Evolutionary conservation across 2,888 invertebrate species (phyloP).

Genomic region (Lumbricus terrestris): DNA sequence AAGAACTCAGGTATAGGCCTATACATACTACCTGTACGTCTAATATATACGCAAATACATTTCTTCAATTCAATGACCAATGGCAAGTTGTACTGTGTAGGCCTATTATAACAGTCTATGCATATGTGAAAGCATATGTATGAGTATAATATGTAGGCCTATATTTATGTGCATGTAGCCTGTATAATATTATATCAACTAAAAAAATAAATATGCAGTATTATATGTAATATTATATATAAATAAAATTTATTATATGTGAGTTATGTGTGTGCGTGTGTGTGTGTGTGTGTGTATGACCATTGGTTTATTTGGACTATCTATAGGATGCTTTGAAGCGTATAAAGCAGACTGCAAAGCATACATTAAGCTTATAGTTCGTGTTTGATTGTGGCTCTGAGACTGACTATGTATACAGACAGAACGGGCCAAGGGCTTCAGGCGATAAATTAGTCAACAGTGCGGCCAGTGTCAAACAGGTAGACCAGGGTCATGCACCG

Average conservation of each 20-base stretch:
- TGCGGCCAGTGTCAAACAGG: not conserved
- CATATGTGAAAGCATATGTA: no score
- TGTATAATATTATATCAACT: not conserved
- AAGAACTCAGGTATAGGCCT: not conserved
- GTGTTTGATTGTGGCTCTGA: not conserved
- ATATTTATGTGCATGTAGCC: not conserved
- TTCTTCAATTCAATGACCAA: no score
- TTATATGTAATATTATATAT: not conserved
- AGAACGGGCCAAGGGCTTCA: not conserved
- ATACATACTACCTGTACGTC: no score
- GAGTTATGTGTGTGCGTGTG: no score
- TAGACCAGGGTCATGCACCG: not conserved
- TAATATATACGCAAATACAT: not conserved
- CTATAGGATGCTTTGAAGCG: not conserved
- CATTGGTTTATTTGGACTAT: no score
- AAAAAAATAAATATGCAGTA: not conserved
- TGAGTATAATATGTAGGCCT: not conserved
- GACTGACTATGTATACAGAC: not conserved
- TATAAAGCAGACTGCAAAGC: not conserved
- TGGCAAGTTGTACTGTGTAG: no score
- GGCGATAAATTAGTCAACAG: constrained; percentile 3
- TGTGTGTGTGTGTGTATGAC: no score
- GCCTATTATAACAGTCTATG: not conserved
- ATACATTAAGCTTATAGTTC: no score
- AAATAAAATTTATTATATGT: no score